phyloP scores from a whole-genome alignment of 2,797 vertebrate genomes.

The Melanotaenia parkinsoni region DNA sequence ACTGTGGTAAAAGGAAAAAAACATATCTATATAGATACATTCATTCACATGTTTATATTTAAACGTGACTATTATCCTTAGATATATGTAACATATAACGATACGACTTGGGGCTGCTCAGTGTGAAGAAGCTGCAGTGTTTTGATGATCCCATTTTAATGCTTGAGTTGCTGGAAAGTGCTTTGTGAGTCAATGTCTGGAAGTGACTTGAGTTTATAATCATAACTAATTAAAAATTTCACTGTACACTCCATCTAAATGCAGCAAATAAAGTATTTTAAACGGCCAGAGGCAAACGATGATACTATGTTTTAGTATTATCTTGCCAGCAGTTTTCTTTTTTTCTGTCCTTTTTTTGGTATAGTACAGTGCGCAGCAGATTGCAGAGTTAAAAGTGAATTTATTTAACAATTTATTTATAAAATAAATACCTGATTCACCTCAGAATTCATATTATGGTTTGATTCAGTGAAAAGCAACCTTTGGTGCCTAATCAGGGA shows the following conservation, averaged over 20 bases:
- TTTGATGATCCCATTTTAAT: slow-evolving; percentile 3
- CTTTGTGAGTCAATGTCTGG: slow-evolving; percentile 5
- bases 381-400: background rate
- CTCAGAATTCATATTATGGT: slow-evolving; percentile 1
- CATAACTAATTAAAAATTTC: slow-evolving; percentile 4
- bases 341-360: background rate
- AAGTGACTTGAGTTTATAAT: background rate
- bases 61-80: background rate
- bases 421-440: background rate
- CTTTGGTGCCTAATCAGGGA: background rate
- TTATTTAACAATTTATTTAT: background rate
- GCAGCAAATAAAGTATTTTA: slow-evolving; percentile 14
- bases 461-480: background rate
- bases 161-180: slow-evolving; percentile 1
- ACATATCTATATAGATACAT: background rate
- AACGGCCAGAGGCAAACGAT: background rate
- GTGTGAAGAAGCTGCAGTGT: background rate
- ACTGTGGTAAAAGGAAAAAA: background rate
- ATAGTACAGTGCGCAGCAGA: background rate
- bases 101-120: background rate
- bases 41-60: slow-evolving; percentile 3
- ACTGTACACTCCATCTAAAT: slow-evolving; percentile 40
- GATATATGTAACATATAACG: background rate
- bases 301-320: background rate
- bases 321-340: background rate